phyloP scores from a whole-genome alignment of 2,797 vertebrate genomes.

The Sylvilagus floridanus region DNA sequence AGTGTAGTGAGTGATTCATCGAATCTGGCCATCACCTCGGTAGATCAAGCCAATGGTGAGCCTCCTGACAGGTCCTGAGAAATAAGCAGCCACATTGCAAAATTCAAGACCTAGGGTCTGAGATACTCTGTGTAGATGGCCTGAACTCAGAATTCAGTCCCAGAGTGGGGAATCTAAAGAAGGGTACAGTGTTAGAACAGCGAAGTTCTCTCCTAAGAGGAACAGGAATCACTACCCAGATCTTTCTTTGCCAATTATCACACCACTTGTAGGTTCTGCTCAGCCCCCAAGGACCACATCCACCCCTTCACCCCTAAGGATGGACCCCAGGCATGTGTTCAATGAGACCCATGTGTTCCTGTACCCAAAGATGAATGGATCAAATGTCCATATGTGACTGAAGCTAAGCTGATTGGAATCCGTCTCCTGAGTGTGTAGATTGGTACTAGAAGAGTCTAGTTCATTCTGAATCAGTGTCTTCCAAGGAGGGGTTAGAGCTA shows the following conservation, averaged over 20 bases:
- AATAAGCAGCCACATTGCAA: neutral
- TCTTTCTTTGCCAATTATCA: neutral
- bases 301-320: fast-evolving
- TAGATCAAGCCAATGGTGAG: neutral
- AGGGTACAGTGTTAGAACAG: neutral
- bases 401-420: neutral
- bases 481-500: neutral
- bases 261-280: neutral
- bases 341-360: neutral
- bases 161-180: neutral
- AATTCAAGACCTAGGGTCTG: conserved; percentile 2
- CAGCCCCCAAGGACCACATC: neutral
- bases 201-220: neutral
- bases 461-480: conserved; percentile 46
- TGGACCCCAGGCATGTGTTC: neutral
- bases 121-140: neutral
- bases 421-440: neutral
- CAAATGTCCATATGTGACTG: neutral
- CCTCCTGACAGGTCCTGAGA: neutral
- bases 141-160: conserved; percentile 22
- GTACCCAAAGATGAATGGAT: neutral
- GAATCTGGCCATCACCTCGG: neutral
- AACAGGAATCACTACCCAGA: neutral
- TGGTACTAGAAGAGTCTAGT: conserved; percentile 19
- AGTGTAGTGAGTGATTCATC: neutral